Conservation (phyloP, 2,888 invertebrate species). For the Lottia scabra region DNA sequence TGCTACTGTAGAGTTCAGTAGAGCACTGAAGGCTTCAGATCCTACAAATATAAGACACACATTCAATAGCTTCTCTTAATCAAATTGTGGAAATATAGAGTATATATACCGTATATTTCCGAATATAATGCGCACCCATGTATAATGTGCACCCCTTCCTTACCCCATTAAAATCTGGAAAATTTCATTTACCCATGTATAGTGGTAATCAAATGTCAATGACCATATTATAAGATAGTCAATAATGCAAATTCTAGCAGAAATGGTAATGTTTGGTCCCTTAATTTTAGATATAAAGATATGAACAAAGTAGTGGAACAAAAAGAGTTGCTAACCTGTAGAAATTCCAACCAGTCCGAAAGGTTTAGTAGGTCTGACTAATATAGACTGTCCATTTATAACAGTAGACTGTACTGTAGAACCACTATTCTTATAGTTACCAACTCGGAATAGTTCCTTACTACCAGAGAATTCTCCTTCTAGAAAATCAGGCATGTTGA, state of each 20-base stretch:
- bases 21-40: conserved; percentile 3
- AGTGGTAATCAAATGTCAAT: neutral
- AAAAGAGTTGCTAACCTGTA: neutral
- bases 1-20: conserved; percentile 34
- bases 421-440: conserved; percentile 43
- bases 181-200: no score
- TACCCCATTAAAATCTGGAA: no score
- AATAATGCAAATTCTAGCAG: no score
- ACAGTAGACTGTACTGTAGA: conserved; percentile 33
- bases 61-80: neutral
- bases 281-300: no score
- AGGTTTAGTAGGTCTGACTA: conserved; percentile 44
- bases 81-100: no score
- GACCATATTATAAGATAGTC: neutral
- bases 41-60: neutral
- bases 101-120: no score
- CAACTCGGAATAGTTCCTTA: conserved; percentile 38
- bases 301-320: no score
- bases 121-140: no score
- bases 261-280: no score
- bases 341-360: conserved; percentile 31
- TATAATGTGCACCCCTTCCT: no score
- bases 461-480: conserved; percentile 43
- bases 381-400: conserved; percentile 38
- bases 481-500: conserved; percentile 53